Evolutionary conservation across 2,797 vertebrate genomes (phyloP).

Genomic region (Alauda arvensis): DNA sequence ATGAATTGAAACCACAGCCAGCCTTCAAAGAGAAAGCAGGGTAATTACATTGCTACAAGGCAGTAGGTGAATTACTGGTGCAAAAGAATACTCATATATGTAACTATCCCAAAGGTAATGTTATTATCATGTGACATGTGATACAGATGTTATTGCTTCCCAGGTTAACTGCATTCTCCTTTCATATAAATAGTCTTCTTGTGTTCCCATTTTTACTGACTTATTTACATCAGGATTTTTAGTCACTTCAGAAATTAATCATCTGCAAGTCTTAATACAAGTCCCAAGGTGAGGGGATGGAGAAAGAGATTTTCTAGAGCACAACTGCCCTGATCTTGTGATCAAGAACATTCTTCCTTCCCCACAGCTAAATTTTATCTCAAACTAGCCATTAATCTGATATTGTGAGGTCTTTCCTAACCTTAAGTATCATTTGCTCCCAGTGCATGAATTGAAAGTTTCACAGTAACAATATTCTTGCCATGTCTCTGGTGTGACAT

Average conservation of each 20-base stretch:
- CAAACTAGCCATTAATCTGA: background rate
- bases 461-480: background rate
- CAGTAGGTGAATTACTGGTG: slow-evolving; percentile 36
- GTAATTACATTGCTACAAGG: slow-evolving; percentile 46
- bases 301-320: background rate
- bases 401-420: background rate
- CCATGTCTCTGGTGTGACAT: background rate
- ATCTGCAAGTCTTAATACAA: background rate
- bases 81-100: background rate
- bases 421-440: background rate
- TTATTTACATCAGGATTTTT: background rate
- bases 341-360: background rate
- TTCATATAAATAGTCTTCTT: background rate
- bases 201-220: background rate
- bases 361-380: background rate
- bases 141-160: slow-evolving; percentile 12
- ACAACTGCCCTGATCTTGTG: background rate
- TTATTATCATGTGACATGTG: background rate
- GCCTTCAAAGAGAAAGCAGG: slow-evolving; percentile 40
- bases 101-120: slow-evolving; percentile 8
- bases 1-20: slow-evolving; percentile 38
- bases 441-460: background rate
- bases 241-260: background rate
- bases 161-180: background rate
- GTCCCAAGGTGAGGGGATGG: background rate